Evolutionary conservation across 1,140 invertebrate genomes (phyloP).

Genomic region (Calliphora vicina): DNA sequence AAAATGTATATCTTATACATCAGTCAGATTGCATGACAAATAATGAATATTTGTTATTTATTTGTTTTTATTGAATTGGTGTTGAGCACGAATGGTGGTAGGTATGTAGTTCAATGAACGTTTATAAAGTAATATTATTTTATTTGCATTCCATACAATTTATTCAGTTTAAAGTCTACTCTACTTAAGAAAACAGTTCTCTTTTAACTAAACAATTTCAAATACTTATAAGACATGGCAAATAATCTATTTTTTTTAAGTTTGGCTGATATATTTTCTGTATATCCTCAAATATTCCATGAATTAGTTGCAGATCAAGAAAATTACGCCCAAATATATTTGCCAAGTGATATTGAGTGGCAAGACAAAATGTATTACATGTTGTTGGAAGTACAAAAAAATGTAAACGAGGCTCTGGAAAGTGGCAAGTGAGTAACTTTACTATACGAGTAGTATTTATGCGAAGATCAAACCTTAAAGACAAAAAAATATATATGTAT

Average conservation of each 20-base stretch:
- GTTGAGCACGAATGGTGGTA: conserved; percentile 39
- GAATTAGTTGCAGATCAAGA: conserved; percentile 50
- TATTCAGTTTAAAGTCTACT: neutral
- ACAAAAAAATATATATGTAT: too few relatives aligned
- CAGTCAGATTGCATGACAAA: conserved; percentile 36
- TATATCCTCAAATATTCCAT: conserved; percentile 61
- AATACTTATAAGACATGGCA: conserved; percentile 43
- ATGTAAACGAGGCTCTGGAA: conserved; percentile 55
- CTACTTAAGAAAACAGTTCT: neutral
- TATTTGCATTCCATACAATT: neutral
- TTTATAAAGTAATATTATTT: neutral
- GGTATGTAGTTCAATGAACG: neutral
- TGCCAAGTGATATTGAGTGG: conserved; percentile 79
- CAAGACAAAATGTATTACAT: conserved; percentile 76
- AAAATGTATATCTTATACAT: too few relatives aligned
- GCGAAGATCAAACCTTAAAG: neutral
- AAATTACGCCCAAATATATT: conserved; percentile 60
- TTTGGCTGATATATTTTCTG: conserved; percentile 61
- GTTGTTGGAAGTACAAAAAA: conserved; percentile 73
- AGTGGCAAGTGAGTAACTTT: conserved; percentile 39
- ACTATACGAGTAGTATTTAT: neutral
- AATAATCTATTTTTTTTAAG: conserved; percentile 61
- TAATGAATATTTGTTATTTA: neutral
- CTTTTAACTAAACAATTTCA: neutral
- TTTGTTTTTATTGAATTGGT: conserved; percentile 38